Percentiles rank a stretch among this genome's conserved stretches.
phyloP scores from a whole-genome alignment of 2,797 vertebrate species.

The Chloroceryle amazona region DNA sequence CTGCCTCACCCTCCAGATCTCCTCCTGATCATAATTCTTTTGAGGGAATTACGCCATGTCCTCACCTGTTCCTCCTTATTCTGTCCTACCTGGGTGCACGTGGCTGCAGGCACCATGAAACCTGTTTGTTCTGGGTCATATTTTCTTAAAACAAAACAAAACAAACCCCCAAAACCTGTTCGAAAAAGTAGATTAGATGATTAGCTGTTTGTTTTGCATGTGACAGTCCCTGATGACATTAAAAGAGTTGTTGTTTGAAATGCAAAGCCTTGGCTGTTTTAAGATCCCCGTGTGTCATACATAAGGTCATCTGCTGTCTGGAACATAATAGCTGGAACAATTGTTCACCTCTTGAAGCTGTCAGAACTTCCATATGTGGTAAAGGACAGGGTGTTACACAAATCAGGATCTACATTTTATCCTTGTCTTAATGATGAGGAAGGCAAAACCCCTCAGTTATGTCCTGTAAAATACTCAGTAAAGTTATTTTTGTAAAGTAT shows the following conservation, averaged over 20 bases:
- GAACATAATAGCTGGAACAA: not conserved
- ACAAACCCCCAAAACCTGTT: accelerated
- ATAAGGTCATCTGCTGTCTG: not conserved
- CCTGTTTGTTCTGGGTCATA: not conserved
- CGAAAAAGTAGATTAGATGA: not conserved
- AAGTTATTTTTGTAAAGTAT: not conserved
- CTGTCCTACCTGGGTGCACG: not conserved
- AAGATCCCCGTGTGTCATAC: not conserved
- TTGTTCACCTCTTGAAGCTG: not conserved
- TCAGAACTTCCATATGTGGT: not conserved
- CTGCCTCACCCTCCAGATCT: not conserved
- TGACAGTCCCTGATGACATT: not conserved
- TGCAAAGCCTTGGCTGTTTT: not conserved
- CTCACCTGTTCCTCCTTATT: not conserved
- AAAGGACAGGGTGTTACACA: not conserved
- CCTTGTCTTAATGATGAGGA: not conserved
- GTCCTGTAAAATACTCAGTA: not conserved
- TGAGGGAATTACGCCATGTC: not conserved
- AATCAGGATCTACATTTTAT: not conserved
- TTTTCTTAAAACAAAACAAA: not conserved
- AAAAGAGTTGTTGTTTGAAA: not conserved
- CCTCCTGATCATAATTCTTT: not conserved
- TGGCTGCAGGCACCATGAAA: not conserved
- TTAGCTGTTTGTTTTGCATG: not conserved
- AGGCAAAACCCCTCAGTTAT: not conserved